phyloP scores from a whole-genome alignment of 2,888 invertebrate genomes.

The Noctua janthina region DNA sequence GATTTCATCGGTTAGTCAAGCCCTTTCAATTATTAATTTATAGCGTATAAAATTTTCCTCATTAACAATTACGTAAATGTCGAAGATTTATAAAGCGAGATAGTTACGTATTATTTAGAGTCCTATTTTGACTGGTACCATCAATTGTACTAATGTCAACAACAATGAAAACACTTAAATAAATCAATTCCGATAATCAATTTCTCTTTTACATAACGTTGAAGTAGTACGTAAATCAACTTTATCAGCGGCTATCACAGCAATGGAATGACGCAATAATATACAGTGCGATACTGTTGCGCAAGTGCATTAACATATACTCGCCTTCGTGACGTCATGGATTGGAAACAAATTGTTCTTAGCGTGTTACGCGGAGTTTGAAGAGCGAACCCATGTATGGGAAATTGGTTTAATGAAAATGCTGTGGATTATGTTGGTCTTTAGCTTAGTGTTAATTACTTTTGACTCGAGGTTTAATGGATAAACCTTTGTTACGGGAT shows the following conservation, averaged over 20 bases:
- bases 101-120: slow-evolving; percentile 3
- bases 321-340: slow-evolving; percentile 51
- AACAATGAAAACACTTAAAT: slow-evolving; percentile 8
- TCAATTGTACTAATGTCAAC: slow-evolving; percentile 20
- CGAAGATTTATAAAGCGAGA: not conserved
- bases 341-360: slow-evolving; percentile 46
- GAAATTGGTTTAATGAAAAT: slow-evolving; percentile 14
- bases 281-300: slow-evolving; percentile 48
- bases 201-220: slow-evolving; percentile 32
- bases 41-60: not conserved
- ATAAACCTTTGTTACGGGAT: not conserved
- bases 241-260: slow-evolving; percentile 37
- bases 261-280: slow-evolving; percentile 39
- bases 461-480: not conserved
- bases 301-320: slow-evolving; percentile 78
- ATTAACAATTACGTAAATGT: slow-evolving; percentile 20
- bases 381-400: slow-evolving; percentile 10
- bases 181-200: slow-evolving; percentile 26
- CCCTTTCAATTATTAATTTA: slow-evolving; percentile 15
- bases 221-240: slow-evolving; percentile 31
- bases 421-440: not conserved
- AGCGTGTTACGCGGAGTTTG: slow-evolving; percentile 35
- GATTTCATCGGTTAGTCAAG: slow-evolving; percentile 21
- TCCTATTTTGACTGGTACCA: slow-evolving; percentile 8
- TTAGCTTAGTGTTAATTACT: slow-evolving; percentile 9